phyloP scores from a whole-genome alignment of 2,888 invertebrate species.

The Scaptomyza parva region DNA sequence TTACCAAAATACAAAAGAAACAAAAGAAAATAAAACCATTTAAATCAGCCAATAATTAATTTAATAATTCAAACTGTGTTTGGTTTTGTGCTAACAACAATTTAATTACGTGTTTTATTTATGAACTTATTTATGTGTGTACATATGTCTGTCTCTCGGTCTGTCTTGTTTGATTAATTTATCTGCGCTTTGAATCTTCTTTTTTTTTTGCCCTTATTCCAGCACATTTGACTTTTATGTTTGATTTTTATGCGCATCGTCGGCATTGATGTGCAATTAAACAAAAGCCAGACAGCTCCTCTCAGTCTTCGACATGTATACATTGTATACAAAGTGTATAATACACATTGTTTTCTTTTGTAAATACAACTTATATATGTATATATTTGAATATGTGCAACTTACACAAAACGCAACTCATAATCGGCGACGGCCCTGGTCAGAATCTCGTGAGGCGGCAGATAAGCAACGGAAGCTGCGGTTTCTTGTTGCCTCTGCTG shows the following conservation, averaged over 20 bases:
- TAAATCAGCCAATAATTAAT: conserved; percentile 18
- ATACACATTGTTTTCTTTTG: conserved; percentile 11
- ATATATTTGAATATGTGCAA: conserved; percentile 48
- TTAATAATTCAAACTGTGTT: conserved; percentile 43
- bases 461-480: conserved; percentile 73
- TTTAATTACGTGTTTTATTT: conserved; percentile 57
- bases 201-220: conserved; percentile 32
- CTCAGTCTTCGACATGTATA: conserved; percentile 33
- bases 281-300: conserved; percentile 52
- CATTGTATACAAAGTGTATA: too few species aligned
- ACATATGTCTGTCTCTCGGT: background rate
- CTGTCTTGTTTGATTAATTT: conserved; percentile 38
- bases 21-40: too few species aligned
- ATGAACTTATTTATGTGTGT: conserved; percentile 8
- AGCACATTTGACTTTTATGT: conserved; percentile 43
- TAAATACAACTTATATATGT: conserved; percentile 20
- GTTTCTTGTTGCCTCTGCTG: conserved; percentile 3
- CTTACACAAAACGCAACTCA: conserved; percentile 59
- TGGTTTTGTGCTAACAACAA: conserved; percentile 34
- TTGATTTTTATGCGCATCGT: conserved; percentile 60
- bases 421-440: conserved; percentile 7
- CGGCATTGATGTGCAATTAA: conserved; percentile 61
- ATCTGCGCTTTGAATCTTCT: conserved; percentile 40
- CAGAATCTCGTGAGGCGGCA: conserved; percentile 55
- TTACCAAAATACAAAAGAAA: too few species aligned